Evolutionary conservation across 2,113 vertebrate species (phyloP), one percentile per base, ranked within the genome.

Genomic region (Sander vitreus): DNA sequence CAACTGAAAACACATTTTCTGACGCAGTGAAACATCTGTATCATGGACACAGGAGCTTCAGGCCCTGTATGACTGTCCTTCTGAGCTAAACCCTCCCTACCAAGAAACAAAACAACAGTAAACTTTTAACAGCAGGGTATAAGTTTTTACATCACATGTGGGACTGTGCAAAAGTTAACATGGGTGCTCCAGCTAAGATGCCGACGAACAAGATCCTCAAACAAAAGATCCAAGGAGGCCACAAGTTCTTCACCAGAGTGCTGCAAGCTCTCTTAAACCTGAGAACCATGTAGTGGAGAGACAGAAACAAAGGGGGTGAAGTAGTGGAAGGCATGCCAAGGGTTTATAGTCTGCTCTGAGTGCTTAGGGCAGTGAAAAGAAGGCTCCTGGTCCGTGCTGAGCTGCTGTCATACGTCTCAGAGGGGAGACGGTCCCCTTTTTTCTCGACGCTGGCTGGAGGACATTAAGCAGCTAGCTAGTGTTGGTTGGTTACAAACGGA

Each of bases 311-410:
- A 86, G 65, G 73, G 60, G 58, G 36, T 92, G 84, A 88, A 92
- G 93, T 84, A 77, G 78, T 76, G 77, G 59, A 82, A 86, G 89
- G 90, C 88, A 92, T 89, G 93, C 90, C 87, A 88, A 90, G 85
- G 89, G 91, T 94, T 93, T 92, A 92, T 87, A 65, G 92, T 92
- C 89, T 91, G 84, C 69, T 81, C 78, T 86, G 83, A 90, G 91
- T 73, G 85, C 64, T 65, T 10, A 69, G 73, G 73, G 81, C 59
- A 77, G 76, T 83, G 87, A 92, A 91, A 88, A 70, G 85, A 85
- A 72, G 85, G 78, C 85, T 87, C 76, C 55, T 15, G 76, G 88
- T 85, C 85, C 64, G 0, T 7, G 45, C 62, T 62, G 84, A 86
- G 75, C 73, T 51, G 74, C 84, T 90, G 91, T 89, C 85, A 84